Base-by-base conservation (phyloP, 2,797 vertebrate species). In the Mus caroli region DNA sequence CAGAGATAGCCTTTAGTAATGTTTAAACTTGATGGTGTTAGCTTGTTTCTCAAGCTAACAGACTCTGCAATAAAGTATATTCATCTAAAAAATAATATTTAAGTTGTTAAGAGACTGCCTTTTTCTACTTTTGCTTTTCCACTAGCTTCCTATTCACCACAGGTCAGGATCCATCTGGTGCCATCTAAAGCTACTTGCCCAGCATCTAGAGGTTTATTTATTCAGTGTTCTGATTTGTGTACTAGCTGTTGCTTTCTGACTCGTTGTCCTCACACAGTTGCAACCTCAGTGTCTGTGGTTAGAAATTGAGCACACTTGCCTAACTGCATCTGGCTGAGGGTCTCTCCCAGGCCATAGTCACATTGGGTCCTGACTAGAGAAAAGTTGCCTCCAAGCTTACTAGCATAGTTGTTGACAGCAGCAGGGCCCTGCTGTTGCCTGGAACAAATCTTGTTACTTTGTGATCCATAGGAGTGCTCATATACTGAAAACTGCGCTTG, bases 1-100 rank as follows among this genome's bases (percentile, higher is more conserved):
- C 43, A 88, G 71, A 79, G 54, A 62, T 37, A 84, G 40, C 52
- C 37, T 83, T 90, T 64, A 80, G 24, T 93, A 73, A 67, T 71
- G 8, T 62, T 82, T 54, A 19, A 97, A 67, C 62, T 88, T 75
- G 46, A 40, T 93, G 14, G 40, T 62, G 8, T 40, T 82, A 58
- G 6, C 43, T 91, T 89, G 40, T 89, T 95, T 95, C 58, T 93
- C 56, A 86, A 54, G 43, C 91, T 85, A 91, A 50, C 4, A 90
- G 82, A 92, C 84, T 97, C 92, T 92, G 28, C 79, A 95, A 88
- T 83, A 67, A 64, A 83, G 11, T 80, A 1, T 77, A 86, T 85
- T 83, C 60, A 50, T 92, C 43, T 94, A 82, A 82, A 82, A 94
- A 95, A 67, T 87, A 67, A 15, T 46, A 76, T 46, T 76, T 84